Percentiles rank a stretch among this genome's conserved stretches.
These are phyloP conservation scores for Vultur gryphus DNA, from an alignment of 2,797 vertebrate species.

Conservation along the genomic window DNA sequence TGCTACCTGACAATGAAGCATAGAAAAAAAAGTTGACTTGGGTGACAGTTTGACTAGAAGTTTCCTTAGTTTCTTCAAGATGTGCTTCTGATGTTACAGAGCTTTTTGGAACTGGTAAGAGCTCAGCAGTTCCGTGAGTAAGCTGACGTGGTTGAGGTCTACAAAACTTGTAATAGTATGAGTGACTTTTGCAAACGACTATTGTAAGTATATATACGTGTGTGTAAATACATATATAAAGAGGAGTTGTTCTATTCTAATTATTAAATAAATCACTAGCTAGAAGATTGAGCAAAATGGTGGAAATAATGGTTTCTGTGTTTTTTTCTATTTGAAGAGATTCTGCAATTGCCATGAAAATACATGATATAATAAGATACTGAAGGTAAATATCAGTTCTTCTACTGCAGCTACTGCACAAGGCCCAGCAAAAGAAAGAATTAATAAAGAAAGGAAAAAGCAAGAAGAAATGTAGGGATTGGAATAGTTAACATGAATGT, in stretches of 20 bases:
- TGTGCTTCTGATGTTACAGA: neutral
- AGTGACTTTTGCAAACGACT: rapidly evolving
- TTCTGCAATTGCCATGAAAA: neutral
- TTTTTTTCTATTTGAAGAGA: neutral
- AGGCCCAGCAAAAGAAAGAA: neutral
- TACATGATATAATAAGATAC: neutral
- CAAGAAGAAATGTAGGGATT: neutral
- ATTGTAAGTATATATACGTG: neutral
- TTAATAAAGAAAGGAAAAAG: neutral
- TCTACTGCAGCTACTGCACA: neutral
- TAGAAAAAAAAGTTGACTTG: neutral
- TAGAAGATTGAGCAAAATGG: neutral
- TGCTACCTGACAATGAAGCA: neutral
- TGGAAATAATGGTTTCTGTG: neutral
- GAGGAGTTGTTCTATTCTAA: neutral
- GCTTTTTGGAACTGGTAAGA: neutral
- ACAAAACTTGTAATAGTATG: neutral
- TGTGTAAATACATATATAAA: neutral
- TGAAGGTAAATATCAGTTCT: neutral
- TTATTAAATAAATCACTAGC: neutral
- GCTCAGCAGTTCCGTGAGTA: neutral
- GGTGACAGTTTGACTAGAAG: neutral
- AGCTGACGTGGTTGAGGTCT: neutral
- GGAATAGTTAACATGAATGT: neutral
- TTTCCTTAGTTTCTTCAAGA: neutral